Conservation (phyloP, 2,113 vertebrate species). For the Emydocephalus ijimae region DNA sequence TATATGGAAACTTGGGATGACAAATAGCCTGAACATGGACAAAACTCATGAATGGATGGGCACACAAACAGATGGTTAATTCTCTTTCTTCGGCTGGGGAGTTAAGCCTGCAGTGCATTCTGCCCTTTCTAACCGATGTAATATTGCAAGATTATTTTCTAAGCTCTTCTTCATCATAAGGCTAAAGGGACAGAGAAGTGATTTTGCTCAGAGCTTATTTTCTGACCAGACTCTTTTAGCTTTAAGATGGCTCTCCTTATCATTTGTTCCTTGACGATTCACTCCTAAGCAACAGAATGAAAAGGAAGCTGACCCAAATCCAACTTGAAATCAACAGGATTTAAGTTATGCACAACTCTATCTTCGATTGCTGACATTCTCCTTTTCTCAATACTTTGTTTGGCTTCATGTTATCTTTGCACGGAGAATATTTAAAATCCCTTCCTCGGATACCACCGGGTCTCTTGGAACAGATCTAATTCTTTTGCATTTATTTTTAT, state of each 20-base stretch:
- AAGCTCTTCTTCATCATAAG: not conserved
- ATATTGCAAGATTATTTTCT: not conserved
- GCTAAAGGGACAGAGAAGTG: not conserved
- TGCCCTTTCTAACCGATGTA: not conserved
- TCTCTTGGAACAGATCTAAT: too few species aligned
- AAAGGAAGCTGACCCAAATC: too few species aligned
- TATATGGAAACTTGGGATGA: not conserved
- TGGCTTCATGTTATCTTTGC: too few species aligned
- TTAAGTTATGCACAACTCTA: too few species aligned
- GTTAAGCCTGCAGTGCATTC: not conserved
- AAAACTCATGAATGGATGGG: not conserved
- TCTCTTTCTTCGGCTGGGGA: not conserved
- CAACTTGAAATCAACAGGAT: too few species aligned
- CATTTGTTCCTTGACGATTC: too few species aligned
- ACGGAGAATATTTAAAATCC: too few species aligned
- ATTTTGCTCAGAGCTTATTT: slow-evolving; percentile 16
- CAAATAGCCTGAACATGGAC: not conserved
- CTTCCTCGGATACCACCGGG: too few species aligned
- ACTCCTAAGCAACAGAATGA: too few species aligned
- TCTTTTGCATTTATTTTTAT: too few species aligned
- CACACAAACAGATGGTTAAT: not conserved
- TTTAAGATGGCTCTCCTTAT: not conserved
- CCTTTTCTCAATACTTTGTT: too few species aligned
- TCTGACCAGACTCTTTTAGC: not conserved
- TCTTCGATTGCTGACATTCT: too few species aligned